Conservation (phyloP, 2,113 vertebrate species). For the Chlorodrepanis virens region DNA sequence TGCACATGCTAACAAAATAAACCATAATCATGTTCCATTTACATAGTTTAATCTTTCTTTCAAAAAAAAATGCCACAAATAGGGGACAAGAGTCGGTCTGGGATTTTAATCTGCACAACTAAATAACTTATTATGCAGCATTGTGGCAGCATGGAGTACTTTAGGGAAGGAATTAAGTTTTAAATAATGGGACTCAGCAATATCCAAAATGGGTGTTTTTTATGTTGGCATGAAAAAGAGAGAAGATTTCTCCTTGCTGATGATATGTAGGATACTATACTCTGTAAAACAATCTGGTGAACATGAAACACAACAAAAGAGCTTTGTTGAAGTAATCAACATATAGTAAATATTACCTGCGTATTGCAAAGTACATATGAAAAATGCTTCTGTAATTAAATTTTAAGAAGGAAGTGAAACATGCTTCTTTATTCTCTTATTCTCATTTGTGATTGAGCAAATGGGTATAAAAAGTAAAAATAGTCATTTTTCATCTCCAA, state of each 20-base stretch:
- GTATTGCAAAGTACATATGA: not conserved
- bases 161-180: not conserved
- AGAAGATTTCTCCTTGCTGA: not conserved
- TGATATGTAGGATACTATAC: not conserved
- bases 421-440: not conserved
- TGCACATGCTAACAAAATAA: not conserved
- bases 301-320: not conserved
- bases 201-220: not conserved
- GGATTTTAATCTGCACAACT: not conserved
- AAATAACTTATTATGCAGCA: not conserved
- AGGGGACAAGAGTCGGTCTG: not conserved
- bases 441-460: constrained; percentile 20
- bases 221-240: not conserved
- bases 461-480: constrained; percentile 1
- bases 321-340: not conserved
- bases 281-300: not conserved
- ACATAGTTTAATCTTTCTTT: constrained; percentile 1
- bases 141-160: not conserved
- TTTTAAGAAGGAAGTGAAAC: not conserved
- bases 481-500: constrained; percentile 36
- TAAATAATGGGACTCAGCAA: not conserved
- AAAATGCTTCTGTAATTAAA: not conserved
- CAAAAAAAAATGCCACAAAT: not conserved
- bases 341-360: constrained; percentile 2
- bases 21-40: not conserved